These are phyloP conservation scores for Eupristina koningsbergeri DNA, from an alignment of 1,140 invertebrate species.

Conservation along the genomic window DNA sequence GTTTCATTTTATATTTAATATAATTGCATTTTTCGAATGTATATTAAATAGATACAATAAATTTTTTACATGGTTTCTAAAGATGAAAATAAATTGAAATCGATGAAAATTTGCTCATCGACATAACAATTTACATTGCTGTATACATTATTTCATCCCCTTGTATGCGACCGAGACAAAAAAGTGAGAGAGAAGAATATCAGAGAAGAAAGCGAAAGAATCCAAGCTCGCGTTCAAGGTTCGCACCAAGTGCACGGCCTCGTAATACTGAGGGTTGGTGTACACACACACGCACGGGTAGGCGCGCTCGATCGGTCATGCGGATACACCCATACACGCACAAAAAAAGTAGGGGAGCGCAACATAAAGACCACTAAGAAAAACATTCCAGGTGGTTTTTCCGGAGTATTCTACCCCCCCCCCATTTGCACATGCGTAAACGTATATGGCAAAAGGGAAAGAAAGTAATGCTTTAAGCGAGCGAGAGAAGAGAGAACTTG, in stretches of 20 bases:
- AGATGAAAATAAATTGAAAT: neutral
- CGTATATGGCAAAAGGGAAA: neutral
- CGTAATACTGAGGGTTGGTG: neutral
- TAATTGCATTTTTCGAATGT: neutral
- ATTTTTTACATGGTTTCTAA: no score
- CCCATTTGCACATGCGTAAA: neutral
- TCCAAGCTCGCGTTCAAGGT: conserved; percentile 19
- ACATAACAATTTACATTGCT: neutral
- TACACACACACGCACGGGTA: neutral
- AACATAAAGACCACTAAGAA: conserved; percentile 17
- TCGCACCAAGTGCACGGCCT: conserved; percentile 21
- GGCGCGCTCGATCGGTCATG: neutral
- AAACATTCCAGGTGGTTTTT: conserved; percentile 40
- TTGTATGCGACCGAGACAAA: neutral
- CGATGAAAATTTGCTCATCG: neutral
- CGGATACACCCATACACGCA: no score
- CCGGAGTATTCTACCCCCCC: neutral
- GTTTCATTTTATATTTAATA: no score
- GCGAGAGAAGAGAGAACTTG: neutral
- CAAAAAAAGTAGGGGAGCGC: conserved; percentile 10
- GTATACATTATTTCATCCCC: neutral
- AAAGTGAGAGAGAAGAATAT: conserved; percentile 10
- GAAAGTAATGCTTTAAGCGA: neutral
- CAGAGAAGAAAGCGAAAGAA: neutral
- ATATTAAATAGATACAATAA: no score